Conservation (phyloP, 2,888 invertebrate species). For the Sphaerophoria rueppellii region DNA sequence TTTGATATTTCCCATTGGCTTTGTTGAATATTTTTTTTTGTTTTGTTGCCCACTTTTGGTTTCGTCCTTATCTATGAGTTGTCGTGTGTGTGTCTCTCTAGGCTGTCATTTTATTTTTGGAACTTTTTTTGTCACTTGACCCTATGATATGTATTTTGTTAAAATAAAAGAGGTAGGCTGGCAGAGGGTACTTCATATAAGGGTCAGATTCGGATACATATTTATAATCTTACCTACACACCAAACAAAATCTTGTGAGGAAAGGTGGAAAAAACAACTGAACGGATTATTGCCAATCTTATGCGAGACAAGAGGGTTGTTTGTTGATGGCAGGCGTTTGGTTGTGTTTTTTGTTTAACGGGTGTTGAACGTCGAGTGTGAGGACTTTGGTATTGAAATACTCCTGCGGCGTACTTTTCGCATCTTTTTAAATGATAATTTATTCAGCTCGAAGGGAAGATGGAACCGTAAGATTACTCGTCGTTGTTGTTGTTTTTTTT, state of each 20-base stretch:
- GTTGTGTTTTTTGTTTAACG: conserved; percentile 18
- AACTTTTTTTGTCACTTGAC: conserved; percentile 28
- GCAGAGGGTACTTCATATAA: conserved; percentile 44
- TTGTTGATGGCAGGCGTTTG: conserved; percentile 19
- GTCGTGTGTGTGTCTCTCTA: conserved; percentile 80
- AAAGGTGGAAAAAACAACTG: conserved; percentile 58
- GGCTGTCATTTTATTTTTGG: conserved; percentile 81
- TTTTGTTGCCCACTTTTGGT: conserved; percentile 60
- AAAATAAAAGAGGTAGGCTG: conserved; percentile 49
- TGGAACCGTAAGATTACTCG: conserved; percentile 64
- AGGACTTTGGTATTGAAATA: conserved; percentile 65
- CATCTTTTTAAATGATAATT: conserved; percentile 73
- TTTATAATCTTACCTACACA: conserved; percentile 30
- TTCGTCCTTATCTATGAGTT: conserved; percentile 72
- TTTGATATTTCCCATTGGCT: conserved; percentile 44
- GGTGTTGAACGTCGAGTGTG: conserved; percentile 8
- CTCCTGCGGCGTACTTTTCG: conserved; percentile 72
- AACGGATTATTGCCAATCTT: conserved; percentile 69
- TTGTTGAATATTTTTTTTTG: conserved; percentile 50
- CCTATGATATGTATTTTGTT: conserved; percentile 45
- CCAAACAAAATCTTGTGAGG: conserved; percentile 24
- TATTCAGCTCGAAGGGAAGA: conserved; percentile 68
- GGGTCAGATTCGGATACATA: conserved; percentile 66
- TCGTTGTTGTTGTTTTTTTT: conserved; percentile 51
- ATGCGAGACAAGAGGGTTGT: conserved; percentile 36